A percentile compares a stretch with the other conserved stretches of the same genome.
Conservation (phyloP, 2,888 invertebrate genomes). For the Drosophila seclusa region DNA sequence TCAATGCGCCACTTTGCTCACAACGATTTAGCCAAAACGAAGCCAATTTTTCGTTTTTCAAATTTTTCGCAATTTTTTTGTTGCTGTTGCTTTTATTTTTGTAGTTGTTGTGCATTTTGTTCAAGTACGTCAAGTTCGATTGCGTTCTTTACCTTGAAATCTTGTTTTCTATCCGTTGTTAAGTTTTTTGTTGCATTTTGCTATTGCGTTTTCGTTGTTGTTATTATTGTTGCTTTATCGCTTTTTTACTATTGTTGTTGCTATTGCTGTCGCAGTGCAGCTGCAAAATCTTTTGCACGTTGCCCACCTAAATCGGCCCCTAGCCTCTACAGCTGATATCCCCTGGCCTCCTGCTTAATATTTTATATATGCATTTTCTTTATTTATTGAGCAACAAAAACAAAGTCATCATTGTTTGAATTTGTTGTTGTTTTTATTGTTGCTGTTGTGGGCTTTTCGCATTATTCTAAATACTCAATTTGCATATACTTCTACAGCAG, state of each 20-base stretch:
- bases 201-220: slow-evolving; percentile 55
- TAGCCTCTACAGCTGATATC: background rate
- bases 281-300: slow-evolving; percentile 77
- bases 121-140: slow-evolving; percentile 81
- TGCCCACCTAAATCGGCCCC: slow-evolving; percentile 22
- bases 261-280: slow-evolving; percentile 57
- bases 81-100: slow-evolving; percentile 25
- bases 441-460: slow-evolving; percentile 51
- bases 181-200: slow-evolving; percentile 59
- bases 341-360: slow-evolving; percentile 56
- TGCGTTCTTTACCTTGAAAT: slow-evolving; percentile 82
- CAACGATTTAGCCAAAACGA: slow-evolving; percentile 64
- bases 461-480: slow-evolving; percentile 74
- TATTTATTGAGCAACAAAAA: slow-evolving; percentile 70
- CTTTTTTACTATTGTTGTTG: slow-evolving; percentile 21
- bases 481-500: slow-evolving; percentile 73
- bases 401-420: slow-evolving; percentile 54
- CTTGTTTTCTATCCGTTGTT: slow-evolving; percentile 80
- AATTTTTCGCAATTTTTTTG: slow-evolving; percentile 11
- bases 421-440: slow-evolving; percentile 18
- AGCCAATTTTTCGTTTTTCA: slow-evolving; percentile 62
- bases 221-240: slow-evolving; percentile 22
- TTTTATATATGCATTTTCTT: slow-evolving; percentile 74
- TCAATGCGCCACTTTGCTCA: slow-evolving; percentile 53
- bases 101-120: slow-evolving; percentile 73